Percentiles rank a stretch among this genome's conserved stretches.
Conservation (phyloP, 2,797 vertebrate species). For the Vultur gryphus region DNA sequence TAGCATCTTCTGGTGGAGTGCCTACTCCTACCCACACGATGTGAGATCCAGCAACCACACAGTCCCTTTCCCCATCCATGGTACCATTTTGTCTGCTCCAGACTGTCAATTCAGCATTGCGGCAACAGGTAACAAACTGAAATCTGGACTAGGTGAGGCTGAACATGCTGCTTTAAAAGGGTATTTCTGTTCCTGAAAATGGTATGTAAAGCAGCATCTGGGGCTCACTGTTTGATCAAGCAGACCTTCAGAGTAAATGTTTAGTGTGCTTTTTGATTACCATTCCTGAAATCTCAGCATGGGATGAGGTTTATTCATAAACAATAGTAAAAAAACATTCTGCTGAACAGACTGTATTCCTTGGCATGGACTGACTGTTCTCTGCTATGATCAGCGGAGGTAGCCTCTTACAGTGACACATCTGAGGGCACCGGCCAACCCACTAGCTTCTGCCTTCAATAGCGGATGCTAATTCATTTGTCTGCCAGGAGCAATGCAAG, state of each 20-base stretch:
- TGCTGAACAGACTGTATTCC: background rate
- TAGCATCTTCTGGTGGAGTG: background rate
- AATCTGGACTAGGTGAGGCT: background rate
- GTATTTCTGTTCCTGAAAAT: background rate
- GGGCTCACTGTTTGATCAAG: background rate
- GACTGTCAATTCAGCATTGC: background rate
- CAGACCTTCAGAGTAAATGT: background rate
- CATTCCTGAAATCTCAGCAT: background rate
- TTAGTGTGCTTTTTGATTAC: background rate
- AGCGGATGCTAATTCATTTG: background rate
- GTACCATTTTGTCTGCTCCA: background rate
- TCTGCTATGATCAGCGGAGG: background rate
- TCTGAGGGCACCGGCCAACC: background rate
- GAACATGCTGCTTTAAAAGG: background rate
- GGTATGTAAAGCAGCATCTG: background rate
- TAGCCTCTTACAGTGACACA: background rate
- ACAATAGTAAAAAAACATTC: background rate
- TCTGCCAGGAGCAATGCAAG: background rate
- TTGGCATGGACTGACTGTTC: background rate
- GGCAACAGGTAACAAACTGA: background rate
- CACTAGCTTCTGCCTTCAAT: background rate
- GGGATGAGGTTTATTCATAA: background rate
- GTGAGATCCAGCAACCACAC: background rate
- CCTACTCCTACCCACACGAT: fast-evolving
- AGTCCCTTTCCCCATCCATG: background rate